Evolutionary conservation across 2,888 invertebrate species (phyloP), one percentile per base, ranked within the genome.

Genomic region (Pimpla rufipes): DNA sequence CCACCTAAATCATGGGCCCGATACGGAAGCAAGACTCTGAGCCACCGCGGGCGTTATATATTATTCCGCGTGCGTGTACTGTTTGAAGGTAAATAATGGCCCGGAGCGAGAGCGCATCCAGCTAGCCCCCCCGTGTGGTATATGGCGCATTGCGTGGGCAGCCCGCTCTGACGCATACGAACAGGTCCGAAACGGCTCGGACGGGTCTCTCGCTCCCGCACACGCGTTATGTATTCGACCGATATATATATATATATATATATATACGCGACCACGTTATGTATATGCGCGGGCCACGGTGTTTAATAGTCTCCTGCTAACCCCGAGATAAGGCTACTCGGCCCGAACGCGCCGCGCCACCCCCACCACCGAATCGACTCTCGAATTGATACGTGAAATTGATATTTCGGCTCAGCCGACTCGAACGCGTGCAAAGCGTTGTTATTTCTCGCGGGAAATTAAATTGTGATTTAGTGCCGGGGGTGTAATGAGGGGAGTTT

Each of bases 51-150:
- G 73, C 83, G 87, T 86, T 85, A 84, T 87, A 87, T 83, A 85
- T 90, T 89, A 86, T 88, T 88, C 86, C 79, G 73, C 80, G 73
- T 59, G 83, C 67, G 81, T 77, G 79, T 82, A 75, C 85, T 81
- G 84, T 87, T 86, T 84, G 85, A 87, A 85, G 86, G 85, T 86
- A 90, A 90, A 88, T 85, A 85, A 89, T 86, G 83, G 83, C 75
- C 47, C 70, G 16, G 75, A 67, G 79, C 76, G 59, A 66, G 21
- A 23, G 74, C 70, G 73, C 70, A 55, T 70, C 40, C 40, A 74
- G 23, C 50, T 5, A 2, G 3, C 29, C 29, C 29, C 29, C 29
- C 29, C 29, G 8, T 23, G 50, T 16, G 47, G 42, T 23, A 55
- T 55, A 50, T 62, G 71, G 59, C 11, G 62, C 42, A 77, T 64